A percentile compares a stretch with the other conserved stretches of the same genome.
Evolutionary conservation across 2,797 vertebrate species (phyloP).

Genomic region (Macrochelys suwanniensis): DNA sequence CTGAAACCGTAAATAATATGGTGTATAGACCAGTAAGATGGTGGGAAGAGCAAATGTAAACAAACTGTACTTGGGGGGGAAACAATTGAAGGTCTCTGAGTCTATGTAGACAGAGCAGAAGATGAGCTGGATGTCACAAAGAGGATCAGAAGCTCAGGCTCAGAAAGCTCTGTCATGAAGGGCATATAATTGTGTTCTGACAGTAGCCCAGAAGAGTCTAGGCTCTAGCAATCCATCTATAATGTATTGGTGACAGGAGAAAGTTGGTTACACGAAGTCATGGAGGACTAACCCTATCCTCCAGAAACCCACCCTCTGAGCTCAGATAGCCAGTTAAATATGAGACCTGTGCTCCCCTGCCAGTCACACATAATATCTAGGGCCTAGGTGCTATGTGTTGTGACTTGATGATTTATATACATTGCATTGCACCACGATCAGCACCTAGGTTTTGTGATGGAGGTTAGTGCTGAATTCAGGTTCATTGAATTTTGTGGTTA

Average conservation of each 20-base stretch:
- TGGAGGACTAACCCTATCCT: not conserved
- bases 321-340: not conserved
- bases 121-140: fast-evolving
- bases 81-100: too few species aligned
- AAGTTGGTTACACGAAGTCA: not conserved
- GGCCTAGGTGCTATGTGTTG: too few species aligned
- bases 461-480: not conserved
- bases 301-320: not conserved
- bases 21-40: too few species aligned
- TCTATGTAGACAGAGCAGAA: too few species aligned
- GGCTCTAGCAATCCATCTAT: not conserved
- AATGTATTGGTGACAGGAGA: not conserved
- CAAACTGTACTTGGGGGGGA: too few species aligned
- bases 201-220: not conserved
- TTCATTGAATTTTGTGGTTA: not conserved
- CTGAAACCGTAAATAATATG: too few species aligned
- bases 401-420: not conserved
- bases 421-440: not conserved
- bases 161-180: not conserved
- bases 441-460: not conserved
- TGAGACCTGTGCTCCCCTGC: not conserved
- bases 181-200: not conserved
- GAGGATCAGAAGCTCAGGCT: not conserved
- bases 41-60: too few species aligned
- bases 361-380: not conserved